Base-by-base conservation (phyloP, 2,888 invertebrate genomes). In the Melipona beecheii region DNA sequence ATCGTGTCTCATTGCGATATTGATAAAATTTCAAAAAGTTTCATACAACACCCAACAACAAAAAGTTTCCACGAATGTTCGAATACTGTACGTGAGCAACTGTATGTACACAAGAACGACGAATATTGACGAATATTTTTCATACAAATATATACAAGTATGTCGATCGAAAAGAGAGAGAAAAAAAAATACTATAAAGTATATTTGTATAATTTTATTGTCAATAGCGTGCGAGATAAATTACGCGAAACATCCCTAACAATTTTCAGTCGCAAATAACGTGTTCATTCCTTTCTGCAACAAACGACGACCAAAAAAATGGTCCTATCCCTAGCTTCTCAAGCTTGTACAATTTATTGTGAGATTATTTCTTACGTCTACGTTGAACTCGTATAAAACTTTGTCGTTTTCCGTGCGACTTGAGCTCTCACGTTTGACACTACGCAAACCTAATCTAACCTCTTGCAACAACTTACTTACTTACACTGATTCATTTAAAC, bases 301-400 rank as follows among this genome's bases (percentile, higher is more conserved):
- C 15, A 62, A 62, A 56, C 69, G 75, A 9, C 36, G 65, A 60
- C 68, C 54, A 69, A 65, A 76, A 27, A 75, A 76, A 19, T 75
- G 75, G 71, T 66, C 75, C 66, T 75, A 84, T 31, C n/a, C n/a
- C 75, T 77, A 88, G 27, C 65, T 72, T 36, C 52, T 68, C 74
- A 79, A 81, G 75, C 78, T 81, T 84, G 52, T 76, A 83, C 66
- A 81, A 68, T 87, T 88, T 81, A 83, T 83, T 84, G 86, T 64
- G n/a, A 36, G 65, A 80, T 74, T 83, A 86, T 60, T 84, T 72
- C 70, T 70, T 81, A 60, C 84, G 74, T 54, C 73, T 78, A 84
- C 71, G 50, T 83, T 36, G 64, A 50, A 70, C n/a, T 56, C 21
- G 54, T 64, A 73, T 75, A 71, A 83, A 83, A 85, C 31, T 69